phyloP scores from a whole-genome alignment of 2,888 invertebrate genomes.

The Brachypalpus laphriformis region DNA sequence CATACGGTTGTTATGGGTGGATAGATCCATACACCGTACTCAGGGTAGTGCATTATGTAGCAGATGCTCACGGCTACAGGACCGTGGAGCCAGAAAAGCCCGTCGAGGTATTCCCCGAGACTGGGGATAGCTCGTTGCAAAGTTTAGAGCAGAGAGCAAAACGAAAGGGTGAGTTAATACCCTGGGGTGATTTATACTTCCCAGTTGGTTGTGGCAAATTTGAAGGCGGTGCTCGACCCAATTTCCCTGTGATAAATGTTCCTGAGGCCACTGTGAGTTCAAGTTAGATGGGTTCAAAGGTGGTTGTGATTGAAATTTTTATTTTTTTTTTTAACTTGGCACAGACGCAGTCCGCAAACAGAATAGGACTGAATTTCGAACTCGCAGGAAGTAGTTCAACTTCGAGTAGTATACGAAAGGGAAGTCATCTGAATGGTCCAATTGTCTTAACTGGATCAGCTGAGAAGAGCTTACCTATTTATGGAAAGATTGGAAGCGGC shows the following conservation, averaged over 20 bases:
- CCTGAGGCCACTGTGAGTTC: constrained; percentile 80
- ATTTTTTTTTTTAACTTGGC: constrained; percentile 21
- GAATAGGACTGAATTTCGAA: constrained; percentile 31
- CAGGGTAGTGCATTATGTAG: constrained; percentile 89
- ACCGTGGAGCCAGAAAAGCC: constrained; percentile 88
- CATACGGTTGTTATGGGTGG: constrained; percentile 92
- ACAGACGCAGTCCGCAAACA: constrained; percentile 22
- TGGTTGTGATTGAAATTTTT: constrained; percentile 8
- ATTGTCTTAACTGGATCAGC: constrained; percentile 75
- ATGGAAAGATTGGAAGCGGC: constrained; percentile 26
- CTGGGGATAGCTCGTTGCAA: constrained; percentile 71
- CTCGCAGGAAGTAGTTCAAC: constrained; percentile 45
- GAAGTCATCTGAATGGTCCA: constrained; percentile 11
- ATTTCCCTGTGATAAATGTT: constrained; percentile 75
- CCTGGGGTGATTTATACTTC: constrained; percentile 88
- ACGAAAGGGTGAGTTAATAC: constrained; percentile 83
- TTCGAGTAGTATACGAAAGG: constrained; percentile 46
- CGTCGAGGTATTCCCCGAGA: constrained; percentile 85
- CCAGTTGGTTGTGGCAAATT: constrained; percentile 88
- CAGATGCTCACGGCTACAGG: constrained; percentile 90
- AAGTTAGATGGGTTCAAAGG: background rate
- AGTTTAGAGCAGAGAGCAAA: constrained; percentile 76
- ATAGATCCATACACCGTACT: constrained; percentile 87
- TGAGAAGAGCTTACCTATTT: constrained; percentile 53
- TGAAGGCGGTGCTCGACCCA: constrained; percentile 81